Evolutionary conservation across 2,113 vertebrate genomes (phyloP).

Genomic region (Sturnus vulgaris): DNA sequence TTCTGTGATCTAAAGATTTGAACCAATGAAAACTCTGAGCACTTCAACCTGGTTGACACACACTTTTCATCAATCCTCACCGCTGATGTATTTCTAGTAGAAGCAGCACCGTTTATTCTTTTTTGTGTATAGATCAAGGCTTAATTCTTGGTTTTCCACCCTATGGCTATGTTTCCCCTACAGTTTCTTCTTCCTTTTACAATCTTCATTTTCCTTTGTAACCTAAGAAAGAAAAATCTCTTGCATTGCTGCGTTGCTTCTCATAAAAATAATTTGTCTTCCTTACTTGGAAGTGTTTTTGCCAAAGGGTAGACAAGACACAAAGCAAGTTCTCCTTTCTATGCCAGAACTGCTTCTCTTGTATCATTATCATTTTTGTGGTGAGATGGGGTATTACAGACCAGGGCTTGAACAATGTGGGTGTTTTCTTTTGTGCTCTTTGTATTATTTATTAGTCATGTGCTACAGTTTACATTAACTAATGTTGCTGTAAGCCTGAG

Average conservation of each 20-base stretch:
- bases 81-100: not conserved
- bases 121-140: not conserved
- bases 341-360: not conserved
- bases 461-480: not conserved
- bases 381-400: not conserved
- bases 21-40: not conserved
- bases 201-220: not conserved
- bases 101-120: not conserved
- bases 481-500: not conserved
- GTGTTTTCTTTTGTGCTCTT: not conserved
- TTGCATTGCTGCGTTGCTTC: not conserved
- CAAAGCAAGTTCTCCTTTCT: not conserved
- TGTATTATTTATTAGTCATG: not conserved
- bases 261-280: not conserved
- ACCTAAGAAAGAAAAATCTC: not conserved
- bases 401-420: not conserved
- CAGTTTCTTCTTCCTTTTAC: not conserved
- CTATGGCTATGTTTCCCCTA: not conserved
- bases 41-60: not conserved
- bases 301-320: not conserved
- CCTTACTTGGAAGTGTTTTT: conserved; percentile 19
- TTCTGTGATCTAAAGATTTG: not conserved
- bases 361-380: not conserved
- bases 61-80: not conserved
- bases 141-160: not conserved